Evolutionary conservation across 2,888 invertebrate species (phyloP), one percentile per base, ranked within the genome.

Genomic region (Phengaris alcon): DNA sequence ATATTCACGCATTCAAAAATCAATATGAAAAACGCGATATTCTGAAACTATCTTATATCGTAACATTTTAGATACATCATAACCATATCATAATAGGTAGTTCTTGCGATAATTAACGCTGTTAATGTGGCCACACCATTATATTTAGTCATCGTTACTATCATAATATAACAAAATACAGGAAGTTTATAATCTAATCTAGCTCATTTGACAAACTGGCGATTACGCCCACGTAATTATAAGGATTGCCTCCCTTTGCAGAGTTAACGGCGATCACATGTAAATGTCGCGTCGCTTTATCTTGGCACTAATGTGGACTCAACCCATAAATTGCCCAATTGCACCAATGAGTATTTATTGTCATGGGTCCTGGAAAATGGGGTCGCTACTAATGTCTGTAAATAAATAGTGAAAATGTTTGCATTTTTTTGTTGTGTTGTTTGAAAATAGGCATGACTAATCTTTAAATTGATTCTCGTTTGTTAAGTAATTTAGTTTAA

Each of bases 241-340:
- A 72, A 72, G 35, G 54, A 72, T 52, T 51, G 70, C 22, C 52
- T 48, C 70, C 13, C 70, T 52, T 44, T 22, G 12, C 51, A 6
- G 9, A 46, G 48, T 51, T 51, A 69, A 69, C 48, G 51, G 69
- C 48, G 15, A 70, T 70, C 51, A 70, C 70, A 69, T 69, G 69
- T 69, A 69, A 70, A 70, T 70, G 52, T 6, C 51, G 64, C 8
- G 22, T 22, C 22, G 70, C 51, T 72, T 48, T 72, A 72, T 72
- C 72, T 35, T 35, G 52, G 10, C 35, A 13, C 72, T 72, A 72
- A 72, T 72, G 52, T 52, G 10, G 54, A 12, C 10, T 68, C 52
- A 72, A 12, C 51, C 72, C 22, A 72, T 72, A 72, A 72, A 72
- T 52, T 13, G 52, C 72, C 54, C 22, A 72, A 70, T 70, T 52